Percentiles rank a stretch among this genome's conserved stretches.
These are phyloP conservation scores for Heliconius ismenius DNA, from an alignment of 2,888 invertebrate genomes.

Conservation along the genomic window DNA sequence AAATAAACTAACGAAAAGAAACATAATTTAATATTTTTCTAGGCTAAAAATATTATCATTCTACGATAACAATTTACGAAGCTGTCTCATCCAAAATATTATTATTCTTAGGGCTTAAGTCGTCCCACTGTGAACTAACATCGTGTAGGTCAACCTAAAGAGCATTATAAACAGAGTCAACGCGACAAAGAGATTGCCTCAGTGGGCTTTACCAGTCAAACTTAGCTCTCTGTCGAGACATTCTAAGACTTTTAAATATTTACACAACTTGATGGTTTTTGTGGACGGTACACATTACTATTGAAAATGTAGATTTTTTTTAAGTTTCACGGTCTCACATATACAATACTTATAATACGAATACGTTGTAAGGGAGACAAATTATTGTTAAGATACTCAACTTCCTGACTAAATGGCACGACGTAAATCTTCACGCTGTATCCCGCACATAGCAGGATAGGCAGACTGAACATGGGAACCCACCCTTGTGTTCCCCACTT, in stretches of 20 bases:
- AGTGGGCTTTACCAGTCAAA: conserved; percentile 18
- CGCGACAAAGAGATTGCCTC: conserved; percentile 21
- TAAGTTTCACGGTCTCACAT: background rate
- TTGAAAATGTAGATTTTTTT: background rate
- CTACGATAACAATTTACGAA: background rate
- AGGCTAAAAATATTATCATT: background rate
- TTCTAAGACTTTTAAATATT: conserved; percentile 17
- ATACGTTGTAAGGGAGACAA: background rate
- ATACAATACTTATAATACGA: too few species aligned
- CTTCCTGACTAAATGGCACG: background rate
- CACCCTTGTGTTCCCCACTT: too few species aligned
- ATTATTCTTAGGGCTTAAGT: conserved; percentile 6
- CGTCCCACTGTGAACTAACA: conserved; percentile 4
- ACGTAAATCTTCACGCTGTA: background rate
- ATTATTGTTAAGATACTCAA: background rate
- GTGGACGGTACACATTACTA: background rate
- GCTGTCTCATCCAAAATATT: background rate
- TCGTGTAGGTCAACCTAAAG: conserved; percentile 20
- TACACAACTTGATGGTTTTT: background rate
- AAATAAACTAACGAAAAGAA: background rate
- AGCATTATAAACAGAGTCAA: conserved; percentile 10
- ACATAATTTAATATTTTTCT: background rate
- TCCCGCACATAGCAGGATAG: too few species aligned
- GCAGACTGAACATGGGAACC: too few species aligned
- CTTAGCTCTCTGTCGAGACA: background rate